Conservation (phyloP, 1,140 invertebrate genomes). For the Drosophila sp. region DNA sequence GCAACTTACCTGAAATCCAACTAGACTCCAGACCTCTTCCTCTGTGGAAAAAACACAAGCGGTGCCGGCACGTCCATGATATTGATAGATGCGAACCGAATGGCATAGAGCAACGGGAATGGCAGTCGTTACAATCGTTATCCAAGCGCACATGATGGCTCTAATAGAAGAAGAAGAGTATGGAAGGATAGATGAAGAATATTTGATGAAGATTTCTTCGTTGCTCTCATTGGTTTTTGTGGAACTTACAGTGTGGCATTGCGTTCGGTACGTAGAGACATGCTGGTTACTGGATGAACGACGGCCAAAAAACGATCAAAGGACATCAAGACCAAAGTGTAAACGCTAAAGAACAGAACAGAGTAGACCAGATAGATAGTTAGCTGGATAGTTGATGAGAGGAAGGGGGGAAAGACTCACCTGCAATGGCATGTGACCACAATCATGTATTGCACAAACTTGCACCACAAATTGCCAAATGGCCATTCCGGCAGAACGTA, state of each 20-base stretch:
- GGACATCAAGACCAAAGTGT: constrained; percentile 97
- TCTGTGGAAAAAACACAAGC: constrained; percentile 87
- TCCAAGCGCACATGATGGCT: constrained; percentile 92
- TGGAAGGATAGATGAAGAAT: neutral
- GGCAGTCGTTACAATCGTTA: constrained; percentile 89
- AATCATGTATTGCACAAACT: constrained; percentile 93
- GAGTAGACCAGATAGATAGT: neutral
- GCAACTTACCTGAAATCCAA: constrained; percentile 86
- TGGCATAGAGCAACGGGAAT: constrained; percentile 91
- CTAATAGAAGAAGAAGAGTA: constrained; percentile 75
- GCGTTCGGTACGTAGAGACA: constrained; percentile 92
- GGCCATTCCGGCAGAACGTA: constrained; percentile 95
- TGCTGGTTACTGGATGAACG: constrained; percentile 95
- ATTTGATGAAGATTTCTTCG: no score
- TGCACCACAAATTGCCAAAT: constrained; percentile 95
- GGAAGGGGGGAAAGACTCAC: constrained; percentile 85
- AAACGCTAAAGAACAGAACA: constrained; percentile 81
- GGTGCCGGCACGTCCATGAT: constrained; percentile 85
- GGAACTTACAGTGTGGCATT: constrained; percentile 87
- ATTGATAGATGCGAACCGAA: constrained; percentile 88
- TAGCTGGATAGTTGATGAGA: no score
- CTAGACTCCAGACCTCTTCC: constrained; percentile 87
- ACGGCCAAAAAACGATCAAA: constrained; percentile 97
- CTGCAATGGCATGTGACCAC: constrained; percentile 93
- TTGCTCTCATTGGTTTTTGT: neutral